Evolutionary conservation across 2,797 vertebrate species (phyloP), one percentile per base, ranked within the genome.

Genomic region (Acanthurus lineatus): DNA sequence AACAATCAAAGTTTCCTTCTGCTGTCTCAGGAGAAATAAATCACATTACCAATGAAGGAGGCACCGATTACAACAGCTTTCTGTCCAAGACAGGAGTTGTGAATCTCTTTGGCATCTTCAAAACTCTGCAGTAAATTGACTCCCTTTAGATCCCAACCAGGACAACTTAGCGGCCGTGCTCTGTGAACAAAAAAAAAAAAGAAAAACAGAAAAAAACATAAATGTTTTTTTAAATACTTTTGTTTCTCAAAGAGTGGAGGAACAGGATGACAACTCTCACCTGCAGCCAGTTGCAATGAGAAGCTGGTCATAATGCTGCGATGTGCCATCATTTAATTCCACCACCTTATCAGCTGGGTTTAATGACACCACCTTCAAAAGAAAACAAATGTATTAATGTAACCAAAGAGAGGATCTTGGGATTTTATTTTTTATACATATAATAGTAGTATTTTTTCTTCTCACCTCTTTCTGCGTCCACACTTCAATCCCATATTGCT

Each of bases 261-360:
- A 38, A 52, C 19, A 25, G 19, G 10, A 51, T 1, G 8, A 3
- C 2, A 17, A 3, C 35, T 56, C 85, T 88, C 61, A 97, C 97
- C 94, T 95, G 76, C 96, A 95, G 65, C 97, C 97, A 0, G 96
- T 97, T 20, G 97, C 93, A n/a, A 98, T 92, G 62, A 98, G 94
- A 48, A 98, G 93, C 86, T 95, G 94, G 52, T 96, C 84, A 28
- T 97, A 98, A 22, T 12, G 87, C 77, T 96, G 96, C 20, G 62
- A 64, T n/a, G 89, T 86, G 0, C 96, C 94, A 0, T 97, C 94
- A 28, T 63, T 87, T 75, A 97, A 87, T 25, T 2, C 83, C 52
- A 96, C 95, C 6, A 9, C 82, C 86, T 96, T 96, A 40, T 89
- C 86, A 28, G 81, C 69, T 4, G 94, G 83, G 78, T 96, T 92